Percentiles rank a stretch among this genome's conserved stretches.
These are phyloP conservation scores for Morelia viridis DNA, from an alignment of 2,797 vertebrate genomes.

Conservation along the genomic window DNA sequence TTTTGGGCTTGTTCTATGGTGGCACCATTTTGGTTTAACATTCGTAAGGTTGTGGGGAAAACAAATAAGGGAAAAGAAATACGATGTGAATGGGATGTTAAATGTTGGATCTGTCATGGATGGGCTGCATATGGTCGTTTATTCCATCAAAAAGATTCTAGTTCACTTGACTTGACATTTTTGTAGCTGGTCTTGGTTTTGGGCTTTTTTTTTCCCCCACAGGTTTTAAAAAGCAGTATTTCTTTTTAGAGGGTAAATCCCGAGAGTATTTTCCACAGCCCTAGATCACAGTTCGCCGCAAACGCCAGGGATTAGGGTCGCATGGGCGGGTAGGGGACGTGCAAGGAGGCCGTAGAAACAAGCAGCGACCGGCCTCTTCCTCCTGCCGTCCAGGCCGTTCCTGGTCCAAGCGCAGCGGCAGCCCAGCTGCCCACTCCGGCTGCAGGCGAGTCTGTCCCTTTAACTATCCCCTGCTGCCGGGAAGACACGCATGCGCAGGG, in stretches of 20 bases:
- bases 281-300: neutral
- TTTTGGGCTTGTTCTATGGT: too few relatives aligned
- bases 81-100: neutral
- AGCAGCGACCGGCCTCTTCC: neutral
- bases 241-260: neutral
- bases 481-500: conserved; percentile 66
- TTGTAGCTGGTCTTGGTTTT: neutral
- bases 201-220: neutral
- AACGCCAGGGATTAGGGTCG: neutral
- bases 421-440: neutral
- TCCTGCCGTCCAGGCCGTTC: neutral
- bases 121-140: neutral
- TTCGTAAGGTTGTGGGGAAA: too few relatives aligned
- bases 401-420: too few relatives aligned
- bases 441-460: conserved; percentile 53
- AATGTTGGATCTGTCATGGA: neutral
- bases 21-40: too few relatives aligned
- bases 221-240: neutral
- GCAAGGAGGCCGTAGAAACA: too few relatives aligned
- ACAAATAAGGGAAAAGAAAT: neutral
- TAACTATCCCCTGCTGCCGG: conserved; percentile 44
- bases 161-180: neutral
- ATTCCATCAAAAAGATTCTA: neutral
- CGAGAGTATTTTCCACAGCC: neutral
- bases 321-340: too few relatives aligned